phyloP scores from a whole-genome alignment of 2,797 vertebrate genomes.

The Mionectes olivaceus region DNA sequence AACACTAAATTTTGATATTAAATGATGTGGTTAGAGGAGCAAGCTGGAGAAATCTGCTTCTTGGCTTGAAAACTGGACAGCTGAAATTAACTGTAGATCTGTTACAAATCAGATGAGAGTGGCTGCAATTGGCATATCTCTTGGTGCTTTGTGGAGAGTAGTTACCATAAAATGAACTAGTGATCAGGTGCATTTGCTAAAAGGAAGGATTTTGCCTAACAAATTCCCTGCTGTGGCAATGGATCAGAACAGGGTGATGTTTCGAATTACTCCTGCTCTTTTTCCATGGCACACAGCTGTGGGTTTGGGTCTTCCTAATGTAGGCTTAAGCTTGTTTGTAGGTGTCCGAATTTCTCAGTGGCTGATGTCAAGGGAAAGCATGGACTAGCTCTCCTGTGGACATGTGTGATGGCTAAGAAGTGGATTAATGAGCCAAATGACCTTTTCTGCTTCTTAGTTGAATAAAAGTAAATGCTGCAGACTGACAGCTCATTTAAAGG shows the following conservation, averaged over 20 bases:
- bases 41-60: background rate
- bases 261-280: background rate
- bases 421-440: background rate
- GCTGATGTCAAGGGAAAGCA: background rate
- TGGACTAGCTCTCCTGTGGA: background rate
- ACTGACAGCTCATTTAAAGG: background rate
- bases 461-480: background rate
- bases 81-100: background rate
- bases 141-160: background rate
- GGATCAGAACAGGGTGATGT: background rate
- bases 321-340: background rate
- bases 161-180: background rate
- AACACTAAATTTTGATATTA: background rate
- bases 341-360: background rate
- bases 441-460: background rate
- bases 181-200: background rate
- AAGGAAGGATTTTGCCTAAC: background rate
- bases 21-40: background rate
- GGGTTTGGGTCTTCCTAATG: background rate
- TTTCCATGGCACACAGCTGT: fast-evolving
- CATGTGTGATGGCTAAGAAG: background rate
- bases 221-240: background rate
- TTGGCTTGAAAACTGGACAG: background rate
- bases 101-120: background rate
- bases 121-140: background rate